Evolutionary conservation across 2,888 invertebrate genomes (phyloP), one percentile per base, ranked within the genome.

Genomic region (Chalcis sispes): DNA sequence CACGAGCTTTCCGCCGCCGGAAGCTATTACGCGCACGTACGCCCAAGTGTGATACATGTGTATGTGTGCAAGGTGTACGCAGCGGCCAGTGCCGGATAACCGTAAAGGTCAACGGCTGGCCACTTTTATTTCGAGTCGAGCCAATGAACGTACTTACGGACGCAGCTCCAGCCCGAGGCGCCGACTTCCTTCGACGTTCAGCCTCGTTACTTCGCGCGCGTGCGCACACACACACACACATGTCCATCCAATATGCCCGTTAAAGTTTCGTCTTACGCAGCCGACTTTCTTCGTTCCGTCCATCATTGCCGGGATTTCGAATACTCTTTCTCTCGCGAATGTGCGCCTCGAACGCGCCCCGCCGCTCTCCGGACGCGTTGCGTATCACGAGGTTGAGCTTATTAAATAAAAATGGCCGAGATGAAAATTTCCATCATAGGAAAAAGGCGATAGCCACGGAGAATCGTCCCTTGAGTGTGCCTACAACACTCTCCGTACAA

Each of bases 381-480:
- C 13, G 36, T 18, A 23, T 40, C 40, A 48, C n/a, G 58, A 54
- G 56, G 56, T 56, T 67, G 56, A 67, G 66, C 40, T 67, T 54
- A 42, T 42, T 36, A 32, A 54, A 27, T n/a, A 32, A 32, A 32
- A 50, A 50, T 29, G 20, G 32, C 18, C 1, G 20, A 32, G 64
- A 32, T 48, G 25, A 52, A 23, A 15, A 25, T 15, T 23, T 65
- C 36, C 42, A 42, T 61, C 42, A 61, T 25, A 36, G 65, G 8
- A 50, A 48, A 62, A 20, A 18, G 18, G 25, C 42, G 65, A 65
- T 52, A 36, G 52, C 65, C 52, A n/a, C 52, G 40, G 13, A 25
- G 18, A 18, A 52, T 50, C 36, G 64, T n/a, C 32, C 15, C 50
- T 50, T 8, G 25, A 25, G 25, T 15, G 42, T 23, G 8, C 25